Evolutionary conservation across 2,888 invertebrate genomes (phyloP), one percentile per base, ranked within the genome.

Genomic region (Ptychoptera contaminata): DNA sequence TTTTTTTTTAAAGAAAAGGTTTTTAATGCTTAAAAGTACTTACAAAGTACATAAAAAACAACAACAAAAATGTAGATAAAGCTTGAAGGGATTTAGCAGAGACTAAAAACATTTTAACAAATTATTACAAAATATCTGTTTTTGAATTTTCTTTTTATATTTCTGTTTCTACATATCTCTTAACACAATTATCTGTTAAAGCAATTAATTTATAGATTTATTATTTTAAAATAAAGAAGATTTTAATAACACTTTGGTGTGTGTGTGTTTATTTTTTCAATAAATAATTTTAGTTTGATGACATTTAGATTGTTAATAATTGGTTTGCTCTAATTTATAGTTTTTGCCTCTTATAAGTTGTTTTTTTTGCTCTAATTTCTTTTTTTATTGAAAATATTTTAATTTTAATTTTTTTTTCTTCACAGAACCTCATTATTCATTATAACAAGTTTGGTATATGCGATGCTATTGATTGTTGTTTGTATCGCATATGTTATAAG

Each of bases 361-460:
- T 11, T 32, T n/a, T 36, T 36, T 36, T 36, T 11, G 2, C 5
- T 14, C 4, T 14, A 14, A 36, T 14, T 36, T 14, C 4, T 11
- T 14, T 36, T 37, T 11, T n/a, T 35, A 16, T 23, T 16, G 11
- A 30, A 10, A 29, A 34, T 39, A 12, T 40, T 39, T 39, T 40
- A 42, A 39, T 32, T 40, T 47, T 47, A 47, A 42, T 29, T 47
- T 47, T 47, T 31, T 44, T 44, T 43, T 36, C 10, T 37, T 76
- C 75, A 51, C 79, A 91, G 91, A 76, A 91, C 91, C 55, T 90
- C 90, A 56, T 74, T 90, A 57, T 91, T 91, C 73, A 91, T 92
- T 70, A 86, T 91, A 67, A 84, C 91, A 73, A 93, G 93, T 69
- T 87, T 91, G 71, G 85, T 93, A 61, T 94, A 94, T 71, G 92